These are phyloP conservation scores for Lamprotornis superbus DNA, from an alignment of 2,113 vertebrate genomes.

Conservation along the genomic window DNA sequence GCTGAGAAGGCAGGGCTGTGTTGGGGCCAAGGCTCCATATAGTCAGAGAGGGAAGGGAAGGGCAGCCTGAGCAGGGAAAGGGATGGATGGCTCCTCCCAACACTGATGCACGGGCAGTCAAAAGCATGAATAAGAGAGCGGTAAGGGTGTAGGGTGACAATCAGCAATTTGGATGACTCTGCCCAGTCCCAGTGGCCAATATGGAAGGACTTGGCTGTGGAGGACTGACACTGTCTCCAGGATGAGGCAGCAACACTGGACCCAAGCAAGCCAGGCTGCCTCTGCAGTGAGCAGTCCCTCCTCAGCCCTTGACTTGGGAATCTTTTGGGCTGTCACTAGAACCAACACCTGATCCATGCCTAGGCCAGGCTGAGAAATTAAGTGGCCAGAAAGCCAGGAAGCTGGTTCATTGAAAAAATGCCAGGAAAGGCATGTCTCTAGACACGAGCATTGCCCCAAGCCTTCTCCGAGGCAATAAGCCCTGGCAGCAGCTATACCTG, in stretches of 20 bases:
- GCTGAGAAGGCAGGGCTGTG: not conserved
- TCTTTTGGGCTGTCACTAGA: not conserved
- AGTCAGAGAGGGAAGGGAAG: not conserved
- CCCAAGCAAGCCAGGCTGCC: not conserved
- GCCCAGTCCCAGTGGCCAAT: not conserved
- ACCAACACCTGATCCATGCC: not conserved
- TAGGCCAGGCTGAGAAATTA: not conserved
- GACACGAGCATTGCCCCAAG: not conserved
- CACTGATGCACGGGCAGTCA: not conserved
- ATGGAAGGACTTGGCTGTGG: not conserved
- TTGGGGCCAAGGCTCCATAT: not conserved
- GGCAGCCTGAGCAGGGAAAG: not conserved
- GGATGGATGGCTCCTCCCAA: not conserved
- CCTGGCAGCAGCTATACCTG: not conserved
- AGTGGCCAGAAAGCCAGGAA: not conserved
- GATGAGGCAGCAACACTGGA: not conserved
- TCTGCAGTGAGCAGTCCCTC: not conserved
- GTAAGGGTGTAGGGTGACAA: not conserved
- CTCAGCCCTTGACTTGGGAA: not conserved
- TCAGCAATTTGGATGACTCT: not conserved
- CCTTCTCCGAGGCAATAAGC: not conserved
- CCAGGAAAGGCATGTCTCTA: not conserved
- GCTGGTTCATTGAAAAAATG: not conserved
- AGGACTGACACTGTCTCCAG: not conserved
- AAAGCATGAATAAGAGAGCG: not conserved